Evolutionary conservation across 2,888 invertebrate species (phyloP).

Genomic region (Urechis unicinctus): DNA sequence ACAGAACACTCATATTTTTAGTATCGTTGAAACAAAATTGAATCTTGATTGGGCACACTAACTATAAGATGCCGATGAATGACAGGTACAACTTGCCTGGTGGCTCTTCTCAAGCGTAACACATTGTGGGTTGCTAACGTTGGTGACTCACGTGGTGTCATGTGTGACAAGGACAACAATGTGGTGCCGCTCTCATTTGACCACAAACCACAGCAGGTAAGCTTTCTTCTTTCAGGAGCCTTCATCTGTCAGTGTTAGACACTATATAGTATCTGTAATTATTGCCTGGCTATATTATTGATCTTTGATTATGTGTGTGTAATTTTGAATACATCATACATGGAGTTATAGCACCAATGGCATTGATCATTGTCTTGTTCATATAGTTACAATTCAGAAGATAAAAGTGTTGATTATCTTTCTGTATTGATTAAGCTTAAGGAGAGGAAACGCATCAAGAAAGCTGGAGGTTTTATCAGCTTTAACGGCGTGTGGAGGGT

Average conservation of each 20-base stretch:
- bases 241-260: no score
- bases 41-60: background rate
- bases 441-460: constrained; percentile 84
- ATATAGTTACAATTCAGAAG: background rate
- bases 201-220: constrained; percentile 91
- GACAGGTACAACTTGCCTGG: constrained; percentile 82
- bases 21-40: background rate
- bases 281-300: no score
- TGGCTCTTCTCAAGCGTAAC: constrained; percentile 77
- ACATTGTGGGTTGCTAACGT: constrained; percentile 89
- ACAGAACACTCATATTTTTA: background rate
- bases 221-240: background rate
- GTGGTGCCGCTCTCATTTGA: constrained; percentile 89
- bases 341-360: background rate
- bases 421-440: constrained; percentile 72
- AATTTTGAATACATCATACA: background rate
- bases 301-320: no score
- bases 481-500: constrained; percentile 96
- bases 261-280: no score
- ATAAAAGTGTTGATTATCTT: constrained; percentile 8
- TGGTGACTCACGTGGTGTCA: constrained; percentile 91
- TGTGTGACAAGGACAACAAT: constrained; percentile 84
- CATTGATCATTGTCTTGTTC: no score
- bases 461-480: constrained; percentile 90
- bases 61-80: background rate